Conservation (phyloP, 35 echinoderm and acorn worm species). For the Chiridota heheva region DNA sequence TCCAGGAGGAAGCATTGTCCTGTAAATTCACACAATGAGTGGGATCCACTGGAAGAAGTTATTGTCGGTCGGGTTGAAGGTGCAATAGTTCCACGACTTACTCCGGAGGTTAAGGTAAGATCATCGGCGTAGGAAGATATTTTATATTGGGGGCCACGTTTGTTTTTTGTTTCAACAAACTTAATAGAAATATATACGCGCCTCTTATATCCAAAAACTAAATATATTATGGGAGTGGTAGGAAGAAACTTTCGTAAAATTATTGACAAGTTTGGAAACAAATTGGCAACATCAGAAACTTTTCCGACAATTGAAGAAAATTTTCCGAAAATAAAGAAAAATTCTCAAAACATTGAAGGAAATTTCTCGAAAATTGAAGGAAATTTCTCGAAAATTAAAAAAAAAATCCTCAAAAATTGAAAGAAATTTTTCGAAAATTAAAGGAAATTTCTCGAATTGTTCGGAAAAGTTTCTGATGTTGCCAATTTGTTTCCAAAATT, state of each 20-base stretch:
- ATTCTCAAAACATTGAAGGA: too few species aligned
- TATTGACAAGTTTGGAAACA: neutral
- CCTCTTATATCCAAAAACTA: neutral
- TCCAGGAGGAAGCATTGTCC: constrained; percentile 41
- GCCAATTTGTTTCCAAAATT: too few species aligned
- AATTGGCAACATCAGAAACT: neutral
- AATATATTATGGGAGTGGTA: neutral
- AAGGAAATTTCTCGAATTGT: too few species aligned
- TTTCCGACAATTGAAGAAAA: too few species aligned
- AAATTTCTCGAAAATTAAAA: too few species aligned
- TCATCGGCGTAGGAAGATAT: neutral
- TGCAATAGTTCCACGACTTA: constrained; percentile 64
- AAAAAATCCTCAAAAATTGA: too few species aligned
- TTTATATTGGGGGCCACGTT: neutral
- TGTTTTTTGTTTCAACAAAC: neutral
- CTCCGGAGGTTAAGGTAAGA: constrained; percentile 78
- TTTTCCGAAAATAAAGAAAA: too few species aligned
- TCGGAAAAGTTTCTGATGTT: constrained; percentile 5
- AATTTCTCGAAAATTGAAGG: too few species aligned
- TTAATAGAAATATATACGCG: neutral
- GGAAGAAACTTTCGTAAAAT: neutral
- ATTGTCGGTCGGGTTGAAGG: constrained; percentile 89
- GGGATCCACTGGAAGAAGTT: constrained; percentile 89
- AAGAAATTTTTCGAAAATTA: too few species aligned
- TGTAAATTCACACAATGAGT: constrained; percentile 83